Evolutionary conservation across 2,797 vertebrate genomes (phyloP).

Genomic region (Babyrousa celebensis): DNA sequence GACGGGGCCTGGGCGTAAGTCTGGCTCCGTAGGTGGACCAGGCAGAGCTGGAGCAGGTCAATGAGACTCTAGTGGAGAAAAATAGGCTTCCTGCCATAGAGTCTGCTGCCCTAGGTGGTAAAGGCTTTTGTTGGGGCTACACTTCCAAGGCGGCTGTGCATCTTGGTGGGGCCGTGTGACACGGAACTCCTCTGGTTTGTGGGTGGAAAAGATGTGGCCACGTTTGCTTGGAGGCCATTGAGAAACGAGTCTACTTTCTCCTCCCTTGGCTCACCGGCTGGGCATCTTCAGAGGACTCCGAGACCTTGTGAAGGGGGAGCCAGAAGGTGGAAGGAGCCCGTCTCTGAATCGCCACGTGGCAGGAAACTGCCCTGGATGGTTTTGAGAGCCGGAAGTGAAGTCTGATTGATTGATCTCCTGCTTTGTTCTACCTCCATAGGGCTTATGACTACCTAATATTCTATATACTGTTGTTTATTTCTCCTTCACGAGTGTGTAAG

Average conservation of each 20-base stretch:
- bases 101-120: neutral
- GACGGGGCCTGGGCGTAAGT: neutral
- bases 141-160: conserved; percentile 39
- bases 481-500: neutral
- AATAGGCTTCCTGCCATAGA: neutral
- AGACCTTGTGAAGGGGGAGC: neutral
- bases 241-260: neutral
- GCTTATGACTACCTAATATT: neutral
- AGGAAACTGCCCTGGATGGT: neutral
- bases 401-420: neutral
- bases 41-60: conserved; percentile 8
- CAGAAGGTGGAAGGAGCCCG: neutral
- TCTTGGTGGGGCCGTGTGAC: neutral
- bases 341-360: neutral
- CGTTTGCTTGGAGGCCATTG: neutral
- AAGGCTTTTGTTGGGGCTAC: neutral
- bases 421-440: conserved; percentile 27
- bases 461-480: neutral
- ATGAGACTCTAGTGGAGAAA: neutral
- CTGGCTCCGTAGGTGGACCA: neutral
- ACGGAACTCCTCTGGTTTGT: neutral
- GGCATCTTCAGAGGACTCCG: neutral
- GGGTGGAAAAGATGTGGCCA: neutral
- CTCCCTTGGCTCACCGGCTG: neutral
- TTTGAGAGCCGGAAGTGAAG: conserved; percentile 42